Base-by-base conservation (phyloP, 2,113 vertebrate species). In the Hylia prasina region DNA sequence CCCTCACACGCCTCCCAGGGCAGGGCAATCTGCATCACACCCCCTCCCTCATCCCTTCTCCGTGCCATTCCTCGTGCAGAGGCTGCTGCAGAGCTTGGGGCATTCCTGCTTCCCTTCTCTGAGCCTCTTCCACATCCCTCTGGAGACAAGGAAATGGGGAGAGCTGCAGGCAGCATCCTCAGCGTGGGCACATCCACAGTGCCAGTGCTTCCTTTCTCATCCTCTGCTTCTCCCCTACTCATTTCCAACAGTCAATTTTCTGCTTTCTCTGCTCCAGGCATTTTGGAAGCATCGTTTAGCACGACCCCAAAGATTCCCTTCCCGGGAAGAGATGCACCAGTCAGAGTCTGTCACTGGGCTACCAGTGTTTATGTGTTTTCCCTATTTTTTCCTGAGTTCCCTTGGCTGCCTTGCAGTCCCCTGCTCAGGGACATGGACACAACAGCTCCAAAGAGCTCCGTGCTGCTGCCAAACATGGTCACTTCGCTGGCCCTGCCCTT, bases 111-210 rank as follows among this genome's bases (percentile, higher is more conserved):
- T 61, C 37, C 48, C 54, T 77, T 47, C 85, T 18, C 31, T 16
- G 51, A 90, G 51, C 51, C 44, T 42, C 39, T 48, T 77, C 48
- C 66, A 15, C 53, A 48, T 31, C 53, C 50, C 39, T 58, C 44
- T 61, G 45, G 79, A 77, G 63, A 54, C 0, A 9, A 54, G 33
- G 61, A 10, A 56, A 10, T 0, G 0, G 21, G 40, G 28, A 84
- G 65, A 91, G 73, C 56, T 7, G 1, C 54, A 42, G 3, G 3
- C 56, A 60, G 40, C 45, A 64, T 65, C 39, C 71, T 33, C 47
- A 80, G n/a, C 1, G 0, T 45, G 77, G 83, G 71, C 58, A 45
- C 40, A 27, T 27, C 11, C 3, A 1, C 53, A 8, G 48, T 2
- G 3, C n/a, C 48, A 28, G 15, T 1, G 19, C 27, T 80, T 92